Percentiles rank a stretch among this genome's conserved stretches.
These are phyloP conservation scores for Eunapius fragilis DNA, from an alignment of 37 sponge, comb jelly and placozoan species.

Conservation along the genomic window DNA sequence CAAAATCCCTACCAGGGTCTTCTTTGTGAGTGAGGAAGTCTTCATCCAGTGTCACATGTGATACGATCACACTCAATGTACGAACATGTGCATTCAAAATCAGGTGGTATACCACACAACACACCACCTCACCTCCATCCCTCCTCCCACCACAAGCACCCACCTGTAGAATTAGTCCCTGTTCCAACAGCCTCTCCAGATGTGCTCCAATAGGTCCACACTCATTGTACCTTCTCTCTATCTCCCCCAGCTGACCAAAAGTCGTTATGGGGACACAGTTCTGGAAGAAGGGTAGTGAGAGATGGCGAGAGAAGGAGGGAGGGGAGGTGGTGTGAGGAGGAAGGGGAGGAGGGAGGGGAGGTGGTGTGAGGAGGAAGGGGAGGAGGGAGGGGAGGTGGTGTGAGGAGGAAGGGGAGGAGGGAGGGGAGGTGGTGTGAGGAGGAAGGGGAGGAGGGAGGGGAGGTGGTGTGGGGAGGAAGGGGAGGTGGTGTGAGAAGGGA, in stretches of 20 bases:
- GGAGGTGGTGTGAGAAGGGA: too few relatives aligned
- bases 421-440: too few relatives aligned
- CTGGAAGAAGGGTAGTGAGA: conserved; percentile 2
- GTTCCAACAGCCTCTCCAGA: conserved; percentile 43
- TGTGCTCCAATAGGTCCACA: conserved; percentile 66
- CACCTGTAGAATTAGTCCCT: conserved; percentile 52
- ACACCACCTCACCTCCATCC: not conserved
- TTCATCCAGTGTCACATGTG: conserved; percentile 14
- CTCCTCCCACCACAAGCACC: not conserved
- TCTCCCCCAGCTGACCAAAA: conserved; percentile 12
- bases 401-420: too few relatives aligned
- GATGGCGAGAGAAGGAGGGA: not conserved
- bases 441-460: too few relatives aligned
- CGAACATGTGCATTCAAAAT: not conserved
- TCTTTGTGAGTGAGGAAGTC: conserved; percentile 21
- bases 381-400: too few relatives aligned
- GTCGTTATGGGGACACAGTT: not conserved
- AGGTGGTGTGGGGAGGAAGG: too few relatives aligned
- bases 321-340: not conserved
- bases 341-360: too few relatives aligned
- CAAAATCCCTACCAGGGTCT: not conserved
- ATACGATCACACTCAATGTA: not conserved
- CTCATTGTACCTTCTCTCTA: conserved; percentile 21
- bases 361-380: too few relatives aligned
- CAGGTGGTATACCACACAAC: not conserved